These are phyloP conservation scores for Reticulitermes lucifugus DNA, from an alignment of 2,888 invertebrate species.

Conservation along the genomic window DNA sequence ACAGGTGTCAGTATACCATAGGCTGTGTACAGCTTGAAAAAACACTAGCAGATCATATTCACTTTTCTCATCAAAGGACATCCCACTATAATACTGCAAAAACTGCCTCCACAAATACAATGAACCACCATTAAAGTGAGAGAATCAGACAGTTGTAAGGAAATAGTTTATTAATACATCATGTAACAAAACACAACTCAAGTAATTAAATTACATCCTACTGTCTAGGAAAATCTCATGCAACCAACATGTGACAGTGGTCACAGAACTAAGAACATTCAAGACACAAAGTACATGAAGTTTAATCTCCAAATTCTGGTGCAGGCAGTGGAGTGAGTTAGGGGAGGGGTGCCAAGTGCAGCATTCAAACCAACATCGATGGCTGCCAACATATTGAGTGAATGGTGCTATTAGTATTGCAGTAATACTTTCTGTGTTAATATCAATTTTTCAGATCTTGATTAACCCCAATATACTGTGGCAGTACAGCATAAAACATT, in stretches of 20 bases:
- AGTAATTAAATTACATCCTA: neutral
- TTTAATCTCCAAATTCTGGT: conserved; percentile 17
- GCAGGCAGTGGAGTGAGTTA: conserved; percentile 32
- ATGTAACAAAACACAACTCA: conserved; percentile 1
- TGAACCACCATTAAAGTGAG: neutral
- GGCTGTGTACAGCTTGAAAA: too few relatives aligned
- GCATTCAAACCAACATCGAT: conserved; percentile 30
- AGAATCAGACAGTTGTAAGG: neutral
- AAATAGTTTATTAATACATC: neutral
- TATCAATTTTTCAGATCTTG: neutral
- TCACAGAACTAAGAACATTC: neutral
- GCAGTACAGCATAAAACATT: neutral
- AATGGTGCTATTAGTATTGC: conserved; percentile 35
- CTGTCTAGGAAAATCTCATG: conserved; percentile 9
- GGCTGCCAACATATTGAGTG: conserved; percentile 8
- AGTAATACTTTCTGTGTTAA: conserved; percentile 28
- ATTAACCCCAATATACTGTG: conserved; percentile 7
- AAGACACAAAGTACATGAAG: neutral
- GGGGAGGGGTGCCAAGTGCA: conserved; percentile 25
- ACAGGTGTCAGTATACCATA: too few relatives aligned
- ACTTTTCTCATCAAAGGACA: too few relatives aligned
- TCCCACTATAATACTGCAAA: neutral
- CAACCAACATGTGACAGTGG: neutral
- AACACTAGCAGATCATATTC: too few relatives aligned
- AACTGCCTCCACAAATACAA: conserved; percentile 2